phyloP scores from a whole-genome alignment of 2,888 invertebrate genomes.

The Megamerina dolium region DNA sequence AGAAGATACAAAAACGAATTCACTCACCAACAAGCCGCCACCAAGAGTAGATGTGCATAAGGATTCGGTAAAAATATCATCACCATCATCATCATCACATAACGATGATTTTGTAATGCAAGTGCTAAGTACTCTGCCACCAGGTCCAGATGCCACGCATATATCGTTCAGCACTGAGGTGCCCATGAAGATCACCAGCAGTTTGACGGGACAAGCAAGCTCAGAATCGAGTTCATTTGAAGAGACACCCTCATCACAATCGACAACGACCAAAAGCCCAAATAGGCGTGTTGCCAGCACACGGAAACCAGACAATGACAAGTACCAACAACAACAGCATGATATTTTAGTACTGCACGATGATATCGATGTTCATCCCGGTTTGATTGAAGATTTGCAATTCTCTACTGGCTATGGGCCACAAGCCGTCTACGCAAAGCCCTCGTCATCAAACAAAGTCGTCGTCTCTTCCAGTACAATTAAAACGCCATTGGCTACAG shows the following conservation, averaged over 20 bases:
- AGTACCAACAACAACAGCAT: conserved; percentile 7
- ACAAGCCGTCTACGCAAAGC: conserved; percentile 39
- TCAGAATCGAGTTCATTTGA: conserved; percentile 41
- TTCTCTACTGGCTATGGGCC: conserved; percentile 53
- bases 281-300: conserved; percentile 4
- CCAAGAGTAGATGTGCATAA: conserved; percentile 35
- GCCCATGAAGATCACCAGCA: conserved; percentile 39
- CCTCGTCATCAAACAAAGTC: conserved; percentile 50
- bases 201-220: conserved; percentile 28
- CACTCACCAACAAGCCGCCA: conserved; percentile 17
- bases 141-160: conserved; percentile 24
- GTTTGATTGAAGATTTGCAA: conserved; percentile 54
- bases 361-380: conserved; percentile 54
- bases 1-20: too few species aligned
- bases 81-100: conserved; percentile 35
- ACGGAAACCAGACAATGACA: neutral
- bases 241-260: conserved; percentile 15
- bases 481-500: conserved; percentile 28
- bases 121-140: conserved; percentile 35
- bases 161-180: conserved; percentile 39
- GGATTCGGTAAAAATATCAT: conserved; percentile 39
- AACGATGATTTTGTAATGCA: conserved; percentile 44
- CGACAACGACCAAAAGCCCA: conserved; percentile 7
- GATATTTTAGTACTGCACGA: conserved; percentile 36
- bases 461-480: conserved; percentile 20